Percentiles rank a stretch among this genome's conserved stretches.
Evolutionary conservation across 1,140 invertebrate species (phyloP).

Genomic region (Monochamus saltuarius): DNA sequence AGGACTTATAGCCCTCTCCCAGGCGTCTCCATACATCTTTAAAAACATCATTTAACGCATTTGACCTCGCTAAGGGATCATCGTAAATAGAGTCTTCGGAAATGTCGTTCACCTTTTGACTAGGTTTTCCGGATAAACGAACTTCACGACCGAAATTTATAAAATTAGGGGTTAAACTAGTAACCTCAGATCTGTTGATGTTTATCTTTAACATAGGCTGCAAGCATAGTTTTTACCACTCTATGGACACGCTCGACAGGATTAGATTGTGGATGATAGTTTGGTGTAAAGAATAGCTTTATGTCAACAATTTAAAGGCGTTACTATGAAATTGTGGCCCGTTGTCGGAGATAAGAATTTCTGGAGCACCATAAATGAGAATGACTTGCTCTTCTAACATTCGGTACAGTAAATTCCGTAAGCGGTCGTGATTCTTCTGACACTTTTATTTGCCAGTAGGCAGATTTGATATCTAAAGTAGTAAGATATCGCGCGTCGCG

Average conservation of each 20-base stretch:
- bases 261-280: constrained; percentile 27
- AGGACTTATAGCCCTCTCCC: no score
- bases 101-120: no score
- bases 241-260: constrained; percentile 32
- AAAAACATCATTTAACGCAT: no score
- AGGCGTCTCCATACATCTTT: no score
- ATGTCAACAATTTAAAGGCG: background rate
- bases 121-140: no score
- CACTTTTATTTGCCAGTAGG: constrained; percentile 52
- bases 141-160: no score
- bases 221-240: constrained; percentile 37
- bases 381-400: constrained; percentile 22
- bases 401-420: constrained; percentile 50
- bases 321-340: constrained; percentile 4
- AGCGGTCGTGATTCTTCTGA: constrained; percentile 41
- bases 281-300: constrained; percentile 6
- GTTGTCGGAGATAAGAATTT: constrained; percentile 14
- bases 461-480: constrained; percentile 41
- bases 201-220: no score
- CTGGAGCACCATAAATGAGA: constrained; percentile 30
- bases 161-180: no score
- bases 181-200: no score
- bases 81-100: no score
- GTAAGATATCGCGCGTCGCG: constrained; percentile 38
- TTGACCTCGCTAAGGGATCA: no score